Conservation (phyloP, 2,888 invertebrate species). For the Epistrophella euchroma region DNA sequence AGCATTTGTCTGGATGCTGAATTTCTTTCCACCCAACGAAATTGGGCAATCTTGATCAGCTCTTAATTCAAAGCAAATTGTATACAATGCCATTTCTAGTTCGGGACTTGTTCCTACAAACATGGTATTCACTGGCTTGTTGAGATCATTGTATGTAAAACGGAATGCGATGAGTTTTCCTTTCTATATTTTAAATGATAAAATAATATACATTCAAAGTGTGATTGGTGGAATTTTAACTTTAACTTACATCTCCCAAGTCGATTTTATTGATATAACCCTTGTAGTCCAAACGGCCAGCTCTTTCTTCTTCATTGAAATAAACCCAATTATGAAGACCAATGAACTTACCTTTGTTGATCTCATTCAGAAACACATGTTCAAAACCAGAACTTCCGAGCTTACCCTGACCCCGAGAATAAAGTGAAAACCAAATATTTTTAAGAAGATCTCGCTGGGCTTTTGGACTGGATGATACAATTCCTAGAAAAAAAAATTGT, state of each 20-base stretch:
- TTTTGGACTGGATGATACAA: conserved; percentile 87
- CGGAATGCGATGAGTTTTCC: conserved; percentile 90
- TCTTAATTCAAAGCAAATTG: conserved; percentile 92
- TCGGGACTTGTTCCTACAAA: conserved; percentile 96
- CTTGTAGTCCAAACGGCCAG: conserved; percentile 89
- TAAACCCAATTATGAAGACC: conserved; percentile 97
- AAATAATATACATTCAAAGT: no score
- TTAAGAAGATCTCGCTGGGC: conserved; percentile 89
- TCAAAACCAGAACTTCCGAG: conserved; percentile 96
- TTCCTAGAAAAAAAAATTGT: conserved; percentile 83
- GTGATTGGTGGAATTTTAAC: no score
- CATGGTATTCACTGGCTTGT: conserved; percentile 91
- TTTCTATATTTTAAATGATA: conserved; percentile 85
- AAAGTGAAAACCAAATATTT: conserved; percentile 92
- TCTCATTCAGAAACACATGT: conserved; percentile 96
- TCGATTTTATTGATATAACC: conserved; percentile 90
- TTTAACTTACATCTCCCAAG: conserved; percentile 87
- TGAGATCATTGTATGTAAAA: conserved; percentile 88
- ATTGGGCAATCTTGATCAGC: conserved; percentile 90
- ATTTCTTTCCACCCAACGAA: conserved; percentile 88
- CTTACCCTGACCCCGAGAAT: conserved; percentile 90
- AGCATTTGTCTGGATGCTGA: conserved; percentile 90
- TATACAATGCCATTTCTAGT: conserved; percentile 94
- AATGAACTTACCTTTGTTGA: conserved; percentile 90
- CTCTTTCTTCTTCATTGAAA: conserved; percentile 90